phyloP scores from a whole-genome alignment of 2,797 vertebrate genomes.

The Sebastes kiyomatsui region DNA sequence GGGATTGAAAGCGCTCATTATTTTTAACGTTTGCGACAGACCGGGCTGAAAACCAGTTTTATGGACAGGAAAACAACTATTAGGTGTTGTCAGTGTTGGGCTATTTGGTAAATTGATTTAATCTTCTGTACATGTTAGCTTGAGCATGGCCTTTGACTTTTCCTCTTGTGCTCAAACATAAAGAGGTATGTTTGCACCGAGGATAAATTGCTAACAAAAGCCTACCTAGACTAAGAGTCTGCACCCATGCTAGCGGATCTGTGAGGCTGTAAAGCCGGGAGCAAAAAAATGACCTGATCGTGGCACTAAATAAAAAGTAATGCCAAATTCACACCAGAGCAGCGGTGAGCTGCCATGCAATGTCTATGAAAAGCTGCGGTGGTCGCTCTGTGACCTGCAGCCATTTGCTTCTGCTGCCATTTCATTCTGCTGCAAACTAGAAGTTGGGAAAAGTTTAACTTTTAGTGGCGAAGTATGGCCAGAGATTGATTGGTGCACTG shows the following conservation, averaged over 20 bases:
- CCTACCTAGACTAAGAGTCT: not conserved
- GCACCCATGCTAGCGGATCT: not conserved
- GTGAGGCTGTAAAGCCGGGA: not conserved
- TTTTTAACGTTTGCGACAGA: slow-evolving; percentile 67
- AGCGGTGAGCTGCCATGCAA: too few relatives aligned
- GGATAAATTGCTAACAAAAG: not conserved
- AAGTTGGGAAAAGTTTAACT: too few relatives aligned
- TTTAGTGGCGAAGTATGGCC: too few relatives aligned
- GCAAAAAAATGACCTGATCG: not conserved
- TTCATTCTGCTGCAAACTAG: too few relatives aligned
- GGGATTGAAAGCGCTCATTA: slow-evolving; percentile 72
- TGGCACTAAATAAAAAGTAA: too few relatives aligned
- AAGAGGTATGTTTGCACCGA: not conserved
- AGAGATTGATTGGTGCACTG: fast-evolving
- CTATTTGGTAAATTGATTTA: slow-evolving; percentile 51
- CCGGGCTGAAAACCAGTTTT: slow-evolving; percentile 54
- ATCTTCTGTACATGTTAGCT: slow-evolving; percentile 35
- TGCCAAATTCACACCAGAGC: too few relatives aligned
- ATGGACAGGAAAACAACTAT: slow-evolving; percentile 70
- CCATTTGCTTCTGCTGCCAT: too few relatives aligned
- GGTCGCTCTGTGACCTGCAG: too few relatives aligned
- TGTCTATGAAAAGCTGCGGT: too few relatives aligned
- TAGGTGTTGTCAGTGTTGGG: slow-evolving; percentile 60
- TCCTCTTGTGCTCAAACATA: not conserved
- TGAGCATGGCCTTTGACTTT: slow-evolving; percentile 27